These are phyloP conservation scores for Centrocercus urophasianus DNA, from an alignment of 2,113 vertebrate species.

Conservation along the genomic window DNA sequence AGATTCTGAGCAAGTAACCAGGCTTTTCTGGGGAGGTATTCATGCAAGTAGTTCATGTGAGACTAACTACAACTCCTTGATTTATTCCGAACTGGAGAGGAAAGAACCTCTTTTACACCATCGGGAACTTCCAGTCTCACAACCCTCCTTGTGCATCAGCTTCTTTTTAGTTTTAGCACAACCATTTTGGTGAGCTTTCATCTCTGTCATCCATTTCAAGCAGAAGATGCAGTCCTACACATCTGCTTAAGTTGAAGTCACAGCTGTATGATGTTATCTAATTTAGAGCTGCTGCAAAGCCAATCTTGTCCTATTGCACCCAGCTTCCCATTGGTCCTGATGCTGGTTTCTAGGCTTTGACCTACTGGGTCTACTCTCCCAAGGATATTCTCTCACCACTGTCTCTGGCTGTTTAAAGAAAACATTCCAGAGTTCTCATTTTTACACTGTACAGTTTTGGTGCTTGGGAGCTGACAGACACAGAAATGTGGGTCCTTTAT, in stretches of 20 bases:
- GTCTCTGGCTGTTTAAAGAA: neutral
- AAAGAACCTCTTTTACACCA: neutral
- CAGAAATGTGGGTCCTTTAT: neutral
- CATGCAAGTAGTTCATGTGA: neutral
- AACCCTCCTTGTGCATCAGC: neutral
- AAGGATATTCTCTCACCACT: neutral
- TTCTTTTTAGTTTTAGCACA: neutral
- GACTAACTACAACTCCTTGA: neutral
- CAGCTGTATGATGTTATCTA: neutral
- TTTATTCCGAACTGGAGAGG: neutral
- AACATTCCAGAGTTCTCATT: neutral
- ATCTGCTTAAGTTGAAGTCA: neutral
- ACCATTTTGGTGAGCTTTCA: neutral
- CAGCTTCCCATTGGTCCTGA: neutral
- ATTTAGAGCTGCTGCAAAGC: neutral
- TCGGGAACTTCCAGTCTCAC: neutral
- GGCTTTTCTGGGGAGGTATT: neutral
- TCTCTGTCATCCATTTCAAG: neutral
- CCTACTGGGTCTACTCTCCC: neutral
- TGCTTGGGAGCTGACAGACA: neutral
- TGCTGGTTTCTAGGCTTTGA: neutral
- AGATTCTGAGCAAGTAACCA: neutral
- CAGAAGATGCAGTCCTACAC: neutral
- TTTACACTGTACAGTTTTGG: neutral
- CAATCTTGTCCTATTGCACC: neutral